Conservation (phyloP, 35 echinoderm and acorn worm genomes). For the Acanthaster planci region DNA sequence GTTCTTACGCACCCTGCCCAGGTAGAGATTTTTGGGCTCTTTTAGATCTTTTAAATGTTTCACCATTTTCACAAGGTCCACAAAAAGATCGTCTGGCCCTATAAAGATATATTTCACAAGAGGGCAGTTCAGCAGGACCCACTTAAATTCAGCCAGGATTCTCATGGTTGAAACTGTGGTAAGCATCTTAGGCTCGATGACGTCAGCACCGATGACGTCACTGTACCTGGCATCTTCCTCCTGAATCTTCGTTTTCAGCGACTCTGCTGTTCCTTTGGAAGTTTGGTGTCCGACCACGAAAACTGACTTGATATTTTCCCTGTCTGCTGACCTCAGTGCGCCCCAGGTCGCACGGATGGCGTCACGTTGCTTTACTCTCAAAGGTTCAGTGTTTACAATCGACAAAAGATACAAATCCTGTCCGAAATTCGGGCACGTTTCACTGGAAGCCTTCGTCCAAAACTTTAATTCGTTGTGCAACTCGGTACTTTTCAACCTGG, state of each 20-base stretch:
- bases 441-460: slow-evolving; percentile 26
- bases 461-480: slow-evolving; percentile 37
- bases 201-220: slow-evolving; percentile 59
- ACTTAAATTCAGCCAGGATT: slow-evolving; percentile 62
- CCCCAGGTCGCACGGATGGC: slow-evolving; percentile 42
- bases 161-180: slow-evolving; percentile 47
- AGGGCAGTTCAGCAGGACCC: slow-evolving; percentile 50
- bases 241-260: slow-evolving; percentile 9
- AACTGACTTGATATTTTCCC: neutral
- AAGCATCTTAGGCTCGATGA: slow-evolving; percentile 49
- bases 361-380: slow-evolving; percentile 41
- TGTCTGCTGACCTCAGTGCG: neutral
- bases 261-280: neutral
- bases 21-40: slow-evolving; percentile 40
- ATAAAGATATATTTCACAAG: slow-evolving; percentile 70
- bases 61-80: slow-evolving; percentile 62
- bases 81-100: slow-evolving; percentile 68
- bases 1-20: slow-evolving; percentile 71
- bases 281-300: slow-evolving; percentile 26
- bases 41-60: slow-evolving; percentile 46
- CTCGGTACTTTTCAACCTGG: neutral
- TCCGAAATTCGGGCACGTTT: slow-evolving; percentile 11
- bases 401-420: slow-evolving; percentile 39
- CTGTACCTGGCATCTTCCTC: slow-evolving; percentile 35
- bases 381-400: slow-evolving; percentile 46